Evolutionary conservation across 2,113 vertebrate species (phyloP).

Genomic region (Rhabdomys dilectus): DNA sequence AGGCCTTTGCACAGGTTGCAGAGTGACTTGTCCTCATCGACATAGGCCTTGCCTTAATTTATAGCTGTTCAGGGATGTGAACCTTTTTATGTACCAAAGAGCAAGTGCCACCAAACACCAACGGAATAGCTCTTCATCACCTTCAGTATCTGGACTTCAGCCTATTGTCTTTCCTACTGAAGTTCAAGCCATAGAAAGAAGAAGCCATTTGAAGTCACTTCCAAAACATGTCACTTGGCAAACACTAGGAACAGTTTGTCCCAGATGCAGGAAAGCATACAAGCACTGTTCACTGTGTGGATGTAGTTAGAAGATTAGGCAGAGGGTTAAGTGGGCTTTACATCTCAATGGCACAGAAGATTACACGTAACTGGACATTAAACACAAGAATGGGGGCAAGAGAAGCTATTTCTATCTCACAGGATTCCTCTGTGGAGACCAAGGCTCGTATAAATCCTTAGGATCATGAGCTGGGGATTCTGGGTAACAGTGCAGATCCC

Average conservation of each 20-base stretch:
- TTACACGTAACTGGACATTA: background rate
- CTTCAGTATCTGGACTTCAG: background rate
- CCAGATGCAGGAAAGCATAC: fast-evolving
- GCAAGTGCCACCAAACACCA: background rate
- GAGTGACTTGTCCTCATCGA: too few species aligned
- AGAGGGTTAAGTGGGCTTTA: background rate
- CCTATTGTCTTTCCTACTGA: background rate
- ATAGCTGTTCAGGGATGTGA: background rate
- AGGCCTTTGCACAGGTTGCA: background rate
- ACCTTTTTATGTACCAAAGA: background rate
- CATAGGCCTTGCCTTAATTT: background rate
- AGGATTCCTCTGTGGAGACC: background rate
- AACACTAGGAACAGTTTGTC: background rate
- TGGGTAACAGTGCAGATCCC: background rate
- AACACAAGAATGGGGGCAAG: background rate
- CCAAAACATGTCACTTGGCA: background rate
- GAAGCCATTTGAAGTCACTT: background rate
- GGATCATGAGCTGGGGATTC: background rate
- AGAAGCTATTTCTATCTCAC: fast-evolving
- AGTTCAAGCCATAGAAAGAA: background rate
- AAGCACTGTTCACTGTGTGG: background rate
- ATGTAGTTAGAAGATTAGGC: background rate
- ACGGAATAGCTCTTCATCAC: background rate
- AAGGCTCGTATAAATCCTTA: too few species aligned
- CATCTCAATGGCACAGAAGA: background rate